Conservation (phyloP, 2,888 invertebrate species). For the Ormyrus pomaceus region DNA sequence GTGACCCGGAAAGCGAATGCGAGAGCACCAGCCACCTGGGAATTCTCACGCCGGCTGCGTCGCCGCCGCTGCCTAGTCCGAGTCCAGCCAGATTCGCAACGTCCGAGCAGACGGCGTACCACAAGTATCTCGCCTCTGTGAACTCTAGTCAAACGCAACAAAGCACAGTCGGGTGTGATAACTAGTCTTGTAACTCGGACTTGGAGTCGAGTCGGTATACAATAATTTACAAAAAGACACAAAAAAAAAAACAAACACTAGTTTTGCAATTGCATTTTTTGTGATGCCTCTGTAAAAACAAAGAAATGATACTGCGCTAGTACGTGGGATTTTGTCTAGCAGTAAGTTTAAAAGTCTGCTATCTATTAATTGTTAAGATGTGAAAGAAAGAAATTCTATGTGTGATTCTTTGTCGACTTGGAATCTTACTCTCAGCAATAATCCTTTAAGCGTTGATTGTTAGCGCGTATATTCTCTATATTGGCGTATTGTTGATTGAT, state of each 20-base stretch:
- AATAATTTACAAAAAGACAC: background rate
- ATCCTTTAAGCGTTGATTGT: constrained; percentile 7
- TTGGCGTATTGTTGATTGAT: constrained; percentile 47
- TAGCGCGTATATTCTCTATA: constrained; percentile 22
- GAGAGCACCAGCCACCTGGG: constrained; percentile 64
- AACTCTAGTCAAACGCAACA: constrained; percentile 52
- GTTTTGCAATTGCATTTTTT: constrained; percentile 41
- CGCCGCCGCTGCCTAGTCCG: constrained; percentile 33
- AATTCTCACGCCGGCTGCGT: constrained; percentile 69
- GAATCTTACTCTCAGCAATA: constrained; percentile 32
- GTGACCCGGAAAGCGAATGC: constrained; percentile 61
- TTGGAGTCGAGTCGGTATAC: constrained; percentile 43
- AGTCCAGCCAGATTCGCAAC: background rate
- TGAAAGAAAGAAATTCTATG: background rate
- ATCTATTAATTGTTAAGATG: constrained; percentile 17
- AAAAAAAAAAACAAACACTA: background rate
- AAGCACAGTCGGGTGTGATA: constrained; percentile 33
- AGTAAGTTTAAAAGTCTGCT: constrained; percentile 18
- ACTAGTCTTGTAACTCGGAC: constrained; percentile 36
- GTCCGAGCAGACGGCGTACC: background rate
- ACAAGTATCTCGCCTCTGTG: constrained; percentile 29
- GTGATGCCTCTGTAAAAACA: constrained; percentile 26
- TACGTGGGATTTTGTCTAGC: constrained; percentile 11
- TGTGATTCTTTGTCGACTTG: constrained; percentile 8
- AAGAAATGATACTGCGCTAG: constrained; percentile 26